Base-by-base conservation (phyloP, 2,888 invertebrate genomes). In the Chorisops tibialis region DNA sequence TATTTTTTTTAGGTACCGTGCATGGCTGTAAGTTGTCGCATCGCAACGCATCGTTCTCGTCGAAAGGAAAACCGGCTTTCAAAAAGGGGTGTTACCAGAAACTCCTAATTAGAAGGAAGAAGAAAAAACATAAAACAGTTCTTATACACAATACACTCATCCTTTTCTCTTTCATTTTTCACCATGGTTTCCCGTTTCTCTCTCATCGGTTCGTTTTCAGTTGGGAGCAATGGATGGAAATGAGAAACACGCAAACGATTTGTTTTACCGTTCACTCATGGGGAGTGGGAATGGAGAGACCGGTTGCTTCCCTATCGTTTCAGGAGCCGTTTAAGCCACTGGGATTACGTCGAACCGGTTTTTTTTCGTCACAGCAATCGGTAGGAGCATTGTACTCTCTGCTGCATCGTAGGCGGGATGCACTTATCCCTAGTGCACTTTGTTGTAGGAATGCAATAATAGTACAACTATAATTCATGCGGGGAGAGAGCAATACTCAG, bases 201-300 rank as follows among this genome's bases (percentile, higher is more conserved):
- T 45, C 19, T 45, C 43, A 16, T 16, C 18, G 12, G 39, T 12
- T 14, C 39, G 11, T 39, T 4, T 39, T 37, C 11, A 9, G 11
- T 37, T 37, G n/a, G n/a, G n/a, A n/a, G n/a, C n/a, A n/a, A n/a
- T n/a, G n/a, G 30, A 30, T 30, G 30, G 30, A 43, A 41, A 54
- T 41, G 54, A 39, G 41, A 30, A 41, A 64, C 64, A 64, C 61
- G 64, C 61, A 64, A 64, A 47, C 64, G 64, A 64, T 64, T 64
- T 64, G 64, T 64, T 56, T 61, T 47, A 37, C 47, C 48, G 47
- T 59, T 48, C n/a, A 41, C 30, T n/a, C 30, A 41, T 24, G 38
- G 60, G 60, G 60, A 38, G 38, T 49, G 60, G 60, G 60, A 39
- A 5, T 2, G 9, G 30, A 9, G 30, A 2, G 30, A 30, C 30